phyloP scores from a whole-genome alignment of 37 sponge, comb jelly and placozoan species.

The Ianthella basta region DNA sequence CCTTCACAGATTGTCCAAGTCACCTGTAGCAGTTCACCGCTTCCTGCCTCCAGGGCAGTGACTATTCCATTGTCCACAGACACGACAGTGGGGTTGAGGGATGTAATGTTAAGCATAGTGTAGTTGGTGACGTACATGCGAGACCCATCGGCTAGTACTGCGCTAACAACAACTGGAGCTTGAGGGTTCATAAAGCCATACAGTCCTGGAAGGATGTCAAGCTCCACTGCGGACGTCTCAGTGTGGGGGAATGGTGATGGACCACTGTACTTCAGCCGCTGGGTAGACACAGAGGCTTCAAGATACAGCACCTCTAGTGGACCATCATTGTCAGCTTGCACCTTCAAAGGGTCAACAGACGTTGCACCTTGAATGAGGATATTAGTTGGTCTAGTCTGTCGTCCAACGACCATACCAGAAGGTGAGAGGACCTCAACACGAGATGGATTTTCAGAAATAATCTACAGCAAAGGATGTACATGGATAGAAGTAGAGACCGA shows the following conservation, averaged over 20 bases:
- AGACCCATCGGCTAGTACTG: constrained; percentile 4
- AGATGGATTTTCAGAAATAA: background rate
- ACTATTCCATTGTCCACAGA: background rate
- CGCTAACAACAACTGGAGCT: constrained; percentile 4
- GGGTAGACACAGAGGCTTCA: constrained; percentile 7
- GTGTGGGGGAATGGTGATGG: constrained; percentile 8
- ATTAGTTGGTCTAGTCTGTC: background rate
- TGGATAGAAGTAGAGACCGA: no score
- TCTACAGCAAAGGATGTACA: background rate
- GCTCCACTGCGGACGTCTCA: background rate
- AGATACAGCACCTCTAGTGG: constrained; percentile 7
- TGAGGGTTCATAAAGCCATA: background rate
- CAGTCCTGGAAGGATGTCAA: constrained; percentile 13
- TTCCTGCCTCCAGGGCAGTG: constrained; percentile 22
- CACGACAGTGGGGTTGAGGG: constrained; percentile 10
- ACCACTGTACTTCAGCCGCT: constrained; percentile 15
- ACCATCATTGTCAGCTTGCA: no score
- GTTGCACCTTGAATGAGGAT: background rate
- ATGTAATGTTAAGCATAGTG: constrained; percentile 11
- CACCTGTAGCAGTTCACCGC: constrained; percentile 43
- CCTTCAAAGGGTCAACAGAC: background rate
- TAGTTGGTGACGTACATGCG: constrained; percentile 3
- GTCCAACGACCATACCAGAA: constrained; percentile 1
- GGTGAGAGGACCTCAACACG: background rate
- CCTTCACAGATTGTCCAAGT: constrained; percentile 39